These are phyloP conservation scores for Blera fallax DNA, from an alignment of 2,888 invertebrate genomes.

Conservation along the genomic window DNA sequence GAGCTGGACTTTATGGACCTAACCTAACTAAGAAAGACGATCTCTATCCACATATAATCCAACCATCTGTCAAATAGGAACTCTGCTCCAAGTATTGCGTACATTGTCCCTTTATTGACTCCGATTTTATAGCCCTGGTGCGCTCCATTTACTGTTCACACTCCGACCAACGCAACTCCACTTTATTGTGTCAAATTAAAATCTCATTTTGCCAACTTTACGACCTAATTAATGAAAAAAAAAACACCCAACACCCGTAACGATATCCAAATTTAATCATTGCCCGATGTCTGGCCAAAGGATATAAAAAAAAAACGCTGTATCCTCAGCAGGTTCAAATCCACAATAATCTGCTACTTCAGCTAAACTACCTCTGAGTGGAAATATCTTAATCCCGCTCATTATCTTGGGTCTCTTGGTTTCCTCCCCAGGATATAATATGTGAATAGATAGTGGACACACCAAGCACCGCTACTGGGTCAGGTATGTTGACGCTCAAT, in stretches of 20 bases:
- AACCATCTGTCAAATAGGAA: not conserved
- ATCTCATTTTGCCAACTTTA: slow-evolving; percentile 48
- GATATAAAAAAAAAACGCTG: slow-evolving; percentile 6
- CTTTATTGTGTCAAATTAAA: slow-evolving; percentile 40
- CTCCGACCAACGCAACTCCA: not conserved
- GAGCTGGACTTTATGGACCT: too few relatives aligned
- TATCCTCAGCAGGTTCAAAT: slow-evolving; percentile 36
- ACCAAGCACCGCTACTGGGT: slow-evolving; percentile 32
- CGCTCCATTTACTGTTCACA: not conserved
- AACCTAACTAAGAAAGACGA: too few relatives aligned
- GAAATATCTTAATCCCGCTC: slow-evolving; percentile 54
- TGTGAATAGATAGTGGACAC: slow-evolving; percentile 5
- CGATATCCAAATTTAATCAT: slow-evolving; percentile 32
- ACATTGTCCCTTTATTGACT: not conserved
- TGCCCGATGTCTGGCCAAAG: slow-evolving; percentile 3
- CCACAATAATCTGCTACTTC: slow-evolving; percentile 49
- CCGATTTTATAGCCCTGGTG: not conserved
- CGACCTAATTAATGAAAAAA: slow-evolving; percentile 35
- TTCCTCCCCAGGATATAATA: not conserved
- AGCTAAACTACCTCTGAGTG: slow-evolving; percentile 46
- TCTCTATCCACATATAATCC: not conserved
- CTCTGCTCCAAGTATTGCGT: not conserved
- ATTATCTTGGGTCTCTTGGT: slow-evolving; percentile 34
- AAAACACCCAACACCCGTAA: not conserved
- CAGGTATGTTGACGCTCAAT: slow-evolving; percentile 52